Evolutionary conservation across 2,113 vertebrate species (phyloP).

Genomic region (Nannobrachium achirus): DNA sequence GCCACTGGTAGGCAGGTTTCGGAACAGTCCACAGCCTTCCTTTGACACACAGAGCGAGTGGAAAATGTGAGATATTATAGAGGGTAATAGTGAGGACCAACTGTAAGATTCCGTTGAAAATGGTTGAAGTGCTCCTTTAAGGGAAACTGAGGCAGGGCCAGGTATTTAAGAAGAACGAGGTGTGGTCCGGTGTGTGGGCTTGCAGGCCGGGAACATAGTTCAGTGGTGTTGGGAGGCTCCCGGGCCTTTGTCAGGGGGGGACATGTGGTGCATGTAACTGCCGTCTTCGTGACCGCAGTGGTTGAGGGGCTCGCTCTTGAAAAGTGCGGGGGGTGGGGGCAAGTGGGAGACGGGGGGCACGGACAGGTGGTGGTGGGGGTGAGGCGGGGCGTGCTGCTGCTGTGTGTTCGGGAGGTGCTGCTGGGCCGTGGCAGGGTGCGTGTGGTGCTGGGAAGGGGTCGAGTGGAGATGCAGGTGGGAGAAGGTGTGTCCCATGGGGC

Average conservation of each 20-base stretch:
- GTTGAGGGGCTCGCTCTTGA: conserved; percentile 95
- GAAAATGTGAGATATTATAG: not conserved
- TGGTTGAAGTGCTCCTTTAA: no score
- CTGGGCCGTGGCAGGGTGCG: conserved; percentile 70
- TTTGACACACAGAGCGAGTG: not conserved
- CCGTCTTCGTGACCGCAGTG: conserved; percentile 91
- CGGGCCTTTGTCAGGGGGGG: conserved; percentile 82
- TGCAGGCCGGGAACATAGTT: conserved; percentile 45
- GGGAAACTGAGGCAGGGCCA: conserved; percentile 47
- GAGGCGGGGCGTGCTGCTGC: conserved; percentile 80
- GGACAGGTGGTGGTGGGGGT: conserved; percentile 84
- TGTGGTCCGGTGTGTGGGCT: conserved; percentile 56
- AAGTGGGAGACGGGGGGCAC: conserved; percentile 87
- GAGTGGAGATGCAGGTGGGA: conserved; percentile 90
- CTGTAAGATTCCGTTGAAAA: no score
- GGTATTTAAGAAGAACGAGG: conserved; percentile 34
- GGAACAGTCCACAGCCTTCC: conserved; percentile 25
- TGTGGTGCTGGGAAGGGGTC: conserved; percentile 83
- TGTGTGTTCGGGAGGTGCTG: conserved; percentile 83
- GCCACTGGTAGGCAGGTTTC: not conserved
- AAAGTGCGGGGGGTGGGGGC: conserved; percentile 92
- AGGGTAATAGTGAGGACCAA: no score
- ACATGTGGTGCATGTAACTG: conserved; percentile 90
- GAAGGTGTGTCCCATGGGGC: conserved; percentile 83
- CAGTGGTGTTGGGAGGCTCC: conserved; percentile 88